Evolutionary conservation across 2,888 invertebrate genomes (phyloP).

Genomic region (Opisthograptis luteolata): DNA sequence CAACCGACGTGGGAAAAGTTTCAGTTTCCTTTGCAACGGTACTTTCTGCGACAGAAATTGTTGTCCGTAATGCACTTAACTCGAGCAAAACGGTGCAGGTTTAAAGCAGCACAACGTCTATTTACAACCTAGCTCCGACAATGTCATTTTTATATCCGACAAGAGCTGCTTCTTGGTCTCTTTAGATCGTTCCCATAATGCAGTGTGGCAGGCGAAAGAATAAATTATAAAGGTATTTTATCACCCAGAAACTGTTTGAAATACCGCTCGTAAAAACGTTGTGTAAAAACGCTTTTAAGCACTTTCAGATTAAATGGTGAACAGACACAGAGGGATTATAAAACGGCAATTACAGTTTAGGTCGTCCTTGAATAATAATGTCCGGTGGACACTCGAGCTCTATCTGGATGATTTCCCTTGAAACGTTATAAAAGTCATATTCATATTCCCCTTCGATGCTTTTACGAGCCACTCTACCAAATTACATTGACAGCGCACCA

Average conservation of each 20-base stretch:
- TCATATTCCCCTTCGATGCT: constrained; percentile 48
- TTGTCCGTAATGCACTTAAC: constrained; percentile 38
- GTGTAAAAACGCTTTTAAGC: constrained; percentile 29
- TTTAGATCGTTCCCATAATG: constrained; percentile 45
- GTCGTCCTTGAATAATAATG: constrained; percentile 25
- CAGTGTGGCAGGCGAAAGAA: constrained; percentile 35
- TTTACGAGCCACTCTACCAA: constrained; percentile 55
- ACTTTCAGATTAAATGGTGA: constrained; percentile 24
- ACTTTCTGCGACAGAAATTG: constrained; percentile 29
- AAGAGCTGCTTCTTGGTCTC: constrained; percentile 32
- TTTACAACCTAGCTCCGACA: constrained; percentile 51
- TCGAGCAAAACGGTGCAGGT: constrained; percentile 41
- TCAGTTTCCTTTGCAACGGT: constrained; percentile 34
- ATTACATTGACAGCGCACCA: constrained; percentile 44
- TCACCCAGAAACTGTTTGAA: constrained; percentile 30
- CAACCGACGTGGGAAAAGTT: constrained; percentile 27
- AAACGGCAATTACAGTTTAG: constrained; percentile 32
- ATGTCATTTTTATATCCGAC: constrained; percentile 47
- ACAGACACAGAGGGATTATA: constrained; percentile 25
- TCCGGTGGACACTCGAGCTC: constrained; percentile 25
- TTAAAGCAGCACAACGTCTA: constrained; percentile 51
- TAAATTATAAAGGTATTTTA: constrained; percentile 40
- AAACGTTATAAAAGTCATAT: constrained; percentile 53
- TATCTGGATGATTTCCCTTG: constrained; percentile 50
- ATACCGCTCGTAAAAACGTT: constrained; percentile 34